phyloP scores from a whole-genome alignment of 2,888 invertebrate species.

The Eubasilissa splendida region DNA sequence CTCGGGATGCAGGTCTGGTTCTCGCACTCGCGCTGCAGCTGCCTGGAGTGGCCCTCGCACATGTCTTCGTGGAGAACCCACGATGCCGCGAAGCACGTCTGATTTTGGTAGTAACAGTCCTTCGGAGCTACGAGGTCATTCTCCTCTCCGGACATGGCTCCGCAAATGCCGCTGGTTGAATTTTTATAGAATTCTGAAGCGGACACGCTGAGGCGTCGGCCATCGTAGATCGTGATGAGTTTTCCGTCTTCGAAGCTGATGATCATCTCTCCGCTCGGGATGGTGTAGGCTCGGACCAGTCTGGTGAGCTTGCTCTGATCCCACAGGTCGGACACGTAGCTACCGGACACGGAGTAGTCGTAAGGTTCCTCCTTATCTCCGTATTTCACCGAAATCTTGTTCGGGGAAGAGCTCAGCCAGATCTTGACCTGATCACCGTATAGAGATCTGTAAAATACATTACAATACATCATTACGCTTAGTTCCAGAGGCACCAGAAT shows the following conservation, averaged over 20 bases:
- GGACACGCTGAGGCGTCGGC: slow-evolving; percentile 67
- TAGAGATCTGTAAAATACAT: slow-evolving; percentile 61
- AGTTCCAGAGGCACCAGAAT: not conserved
- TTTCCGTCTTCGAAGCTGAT: slow-evolving; percentile 64
- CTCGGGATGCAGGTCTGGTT: slow-evolving; percentile 65
- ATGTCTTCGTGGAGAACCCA: slow-evolving; percentile 71
- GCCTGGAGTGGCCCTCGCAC: slow-evolving; percentile 67
- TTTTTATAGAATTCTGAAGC: slow-evolving; percentile 65
- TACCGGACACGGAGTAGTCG: slow-evolving; percentile 22
- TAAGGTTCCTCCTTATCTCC: not conserved
- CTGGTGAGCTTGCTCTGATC: not conserved
- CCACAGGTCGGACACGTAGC: slow-evolving; percentile 36
- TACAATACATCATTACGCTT: not conserved
- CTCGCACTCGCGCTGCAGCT: slow-evolving; percentile 66
- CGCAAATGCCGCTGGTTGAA: slow-evolving; percentile 77
- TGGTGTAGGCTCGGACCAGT: slow-evolving; percentile 61
- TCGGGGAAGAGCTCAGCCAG: slow-evolving; percentile 62
- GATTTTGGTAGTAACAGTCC: slow-evolving; percentile 71
- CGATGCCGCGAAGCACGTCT: slow-evolving; percentile 72
- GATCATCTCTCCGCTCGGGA: slow-evolving; percentile 66
- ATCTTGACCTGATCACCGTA: slow-evolving; percentile 67
- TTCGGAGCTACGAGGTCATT: slow-evolving; percentile 75
- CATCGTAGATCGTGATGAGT: slow-evolving; percentile 68
- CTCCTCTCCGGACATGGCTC: slow-evolving; percentile 75
- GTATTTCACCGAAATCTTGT: slow-evolving; percentile 42